Evolutionary conservation across 2,113 vertebrate genomes (phyloP).

Genomic region (Lepidiolamprologus cunningtoni): DNA sequence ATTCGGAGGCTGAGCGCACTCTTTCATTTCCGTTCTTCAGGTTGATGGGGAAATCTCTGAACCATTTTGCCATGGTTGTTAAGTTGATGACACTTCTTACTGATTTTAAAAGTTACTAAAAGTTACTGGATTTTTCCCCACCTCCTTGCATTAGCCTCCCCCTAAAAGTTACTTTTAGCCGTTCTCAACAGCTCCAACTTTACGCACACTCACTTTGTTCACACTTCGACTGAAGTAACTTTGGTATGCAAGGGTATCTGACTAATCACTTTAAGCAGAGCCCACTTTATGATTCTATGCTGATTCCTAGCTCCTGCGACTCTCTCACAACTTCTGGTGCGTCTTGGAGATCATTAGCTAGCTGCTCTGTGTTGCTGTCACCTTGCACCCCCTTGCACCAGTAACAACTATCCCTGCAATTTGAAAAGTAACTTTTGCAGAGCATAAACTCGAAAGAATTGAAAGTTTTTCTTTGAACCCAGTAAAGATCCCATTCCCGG

Average conservation of each 20-base stretch:
- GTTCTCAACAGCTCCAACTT: conserved; percentile 27
- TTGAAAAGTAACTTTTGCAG: conserved; percentile 72
- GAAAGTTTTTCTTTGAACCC: conserved; percentile 71
- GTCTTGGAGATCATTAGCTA: conserved; percentile 14
- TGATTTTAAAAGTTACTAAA: not conserved
- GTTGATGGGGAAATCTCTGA: conserved; percentile 88
- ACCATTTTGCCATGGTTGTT: conserved; percentile 87
- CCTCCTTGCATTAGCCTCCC: not conserved
- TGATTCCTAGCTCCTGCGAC: not conserved
- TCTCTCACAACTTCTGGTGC: not conserved
- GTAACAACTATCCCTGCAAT: conserved; percentile 69
- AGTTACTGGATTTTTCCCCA: not conserved
- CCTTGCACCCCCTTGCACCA: not conserved
- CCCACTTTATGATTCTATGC: not conserved
- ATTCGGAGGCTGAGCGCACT: conserved; percentile 73
- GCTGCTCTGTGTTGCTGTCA: not conserved
- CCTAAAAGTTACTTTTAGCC: not conserved
- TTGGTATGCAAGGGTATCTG: not conserved
- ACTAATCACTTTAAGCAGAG: not conserved
- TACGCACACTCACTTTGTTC: conserved; percentile 40
- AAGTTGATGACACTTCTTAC: not conserved
- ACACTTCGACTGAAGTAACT: not conserved
- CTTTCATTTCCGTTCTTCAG: conserved; percentile 84
- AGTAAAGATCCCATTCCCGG: conserved; percentile 76
- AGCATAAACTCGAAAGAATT: conserved; percentile 72